Base-by-base conservation (phyloP, 2,888 invertebrate species). In the Cremastobaeus sp. region DNA sequence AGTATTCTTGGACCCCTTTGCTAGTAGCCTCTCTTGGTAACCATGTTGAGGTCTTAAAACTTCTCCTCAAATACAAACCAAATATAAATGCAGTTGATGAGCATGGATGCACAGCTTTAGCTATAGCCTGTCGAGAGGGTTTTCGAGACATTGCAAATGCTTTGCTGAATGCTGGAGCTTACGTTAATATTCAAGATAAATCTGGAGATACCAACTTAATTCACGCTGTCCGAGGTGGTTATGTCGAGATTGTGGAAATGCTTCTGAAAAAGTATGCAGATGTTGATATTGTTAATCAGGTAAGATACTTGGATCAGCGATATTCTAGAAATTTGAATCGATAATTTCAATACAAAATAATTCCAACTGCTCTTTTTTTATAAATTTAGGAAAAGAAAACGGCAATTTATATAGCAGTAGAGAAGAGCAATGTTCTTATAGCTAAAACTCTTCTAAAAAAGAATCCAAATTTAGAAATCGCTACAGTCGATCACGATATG, bases 1-100 rank as follows among this genome's bases (percentile, higher is more conserved):
- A 92, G 97, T 97, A 98, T 88, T 98, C 97, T 18, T 97, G 98
- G 97, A 98, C 98, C 1, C 93, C 98, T 0, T 89, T 98, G 68
- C 88, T 98, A 71, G 94, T 95, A 50, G 90, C 92, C 2, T 89
- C 92, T 0, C 89, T 91, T 39, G 93, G 93, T 3, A 93, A 93
- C 39, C 93, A 92, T 83, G 90, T 92, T 0, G 95, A 95, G 65
- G 92, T 94, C 18, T 94, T 94, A 0, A 90, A 91, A 72, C 88
- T 95, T 79, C 88, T 98, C 3, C 87, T 98, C 74, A 96, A 96
- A 83, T 92, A 95, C 88, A 95, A 94, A 84, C 97, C 97, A 0
- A 98, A 98, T 88, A 95, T 97, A 5, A 98, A 98, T 88, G 96
- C 97, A 3, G 88, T 96, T 76, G 98, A 98, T 88, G 95, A 97